Percentiles rank a stretch among this genome's conserved stretches.
Evolutionary conservation across 2,888 invertebrate species (phyloP).

Genomic region (Clitarchus hookeri): DNA sequence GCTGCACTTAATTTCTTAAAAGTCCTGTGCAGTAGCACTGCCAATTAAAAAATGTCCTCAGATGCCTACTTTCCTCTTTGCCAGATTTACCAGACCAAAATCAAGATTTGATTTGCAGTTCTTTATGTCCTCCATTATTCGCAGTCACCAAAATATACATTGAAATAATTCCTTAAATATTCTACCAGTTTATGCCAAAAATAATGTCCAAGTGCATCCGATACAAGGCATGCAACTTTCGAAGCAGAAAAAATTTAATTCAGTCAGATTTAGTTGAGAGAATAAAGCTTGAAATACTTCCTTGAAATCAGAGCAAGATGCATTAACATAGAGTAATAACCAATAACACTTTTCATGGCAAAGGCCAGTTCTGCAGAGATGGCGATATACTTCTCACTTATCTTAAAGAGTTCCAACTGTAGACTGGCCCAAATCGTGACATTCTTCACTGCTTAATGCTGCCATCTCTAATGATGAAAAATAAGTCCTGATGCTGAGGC

Average conservation of each 20-base stretch:
- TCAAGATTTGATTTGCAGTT: background rate
- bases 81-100: background rate
- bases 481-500: background rate
- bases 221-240: background rate
- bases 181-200: background rate
- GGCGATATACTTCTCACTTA: background rate
- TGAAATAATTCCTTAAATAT: background rate
- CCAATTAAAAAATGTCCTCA: background rate
- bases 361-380: background rate
- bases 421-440: background rate
- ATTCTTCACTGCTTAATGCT: slow-evolving; percentile 7
- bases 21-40: background rate
- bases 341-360: background rate
- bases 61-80: background rate
- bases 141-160: background rate
- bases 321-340: background rate
- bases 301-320: background rate
- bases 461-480: background rate
- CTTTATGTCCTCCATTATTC: slow-evolving; percentile 1
- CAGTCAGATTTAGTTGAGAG: background rate
- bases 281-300: background rate
- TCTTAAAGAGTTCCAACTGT: background rate
- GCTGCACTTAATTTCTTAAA: background rate
- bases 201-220: background rate
- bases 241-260: background rate